phyloP scores from a whole-genome alignment of 2,113 vertebrate species.

The Amia ocellicauda region DNA sequence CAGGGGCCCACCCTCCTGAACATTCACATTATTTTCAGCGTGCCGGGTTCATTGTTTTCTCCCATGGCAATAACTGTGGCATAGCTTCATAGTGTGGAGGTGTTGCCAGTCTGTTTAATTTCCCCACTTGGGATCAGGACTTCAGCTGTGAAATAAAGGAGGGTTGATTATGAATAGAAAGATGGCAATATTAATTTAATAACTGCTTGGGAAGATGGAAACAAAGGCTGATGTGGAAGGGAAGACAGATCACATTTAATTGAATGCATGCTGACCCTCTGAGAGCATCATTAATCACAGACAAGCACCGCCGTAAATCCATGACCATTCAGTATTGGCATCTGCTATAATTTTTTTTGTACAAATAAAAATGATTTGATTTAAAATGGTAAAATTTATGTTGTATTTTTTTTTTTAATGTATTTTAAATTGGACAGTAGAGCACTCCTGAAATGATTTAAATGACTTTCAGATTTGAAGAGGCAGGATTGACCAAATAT shows the following conservation, averaged over 20 bases:
- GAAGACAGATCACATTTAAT: slow-evolving; percentile 25
- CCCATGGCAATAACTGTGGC: slow-evolving; percentile 29
- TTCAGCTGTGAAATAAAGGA: background rate
- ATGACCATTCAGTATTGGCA: no score
- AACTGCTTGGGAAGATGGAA: background rate
- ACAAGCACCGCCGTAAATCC: no score
- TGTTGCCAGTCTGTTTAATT: slow-evolving; percentile 20
- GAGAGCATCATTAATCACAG: slow-evolving; percentile 29
- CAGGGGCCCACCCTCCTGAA: slow-evolving; percentile 39
- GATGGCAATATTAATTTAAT: background rate
- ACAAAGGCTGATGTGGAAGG: slow-evolving; percentile 25
- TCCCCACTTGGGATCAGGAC: background rate
- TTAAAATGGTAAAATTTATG: no score
- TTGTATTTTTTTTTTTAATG: no score
- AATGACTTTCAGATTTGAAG: no score
- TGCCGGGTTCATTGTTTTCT: slow-evolving; percentile 35
- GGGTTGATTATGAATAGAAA: slow-evolving; percentile 17
- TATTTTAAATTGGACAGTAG: no score
- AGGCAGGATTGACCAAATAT: no score
- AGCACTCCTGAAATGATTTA: no score
- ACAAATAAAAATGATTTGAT: no score
- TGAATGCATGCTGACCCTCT: slow-evolving; percentile 19
- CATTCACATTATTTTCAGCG: slow-evolving; percentile 49
- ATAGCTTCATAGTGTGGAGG: background rate
- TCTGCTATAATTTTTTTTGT: no score